Evolutionary conservation across 2,113 vertebrate species (phyloP).

Genomic region (Scytalopus superciliaris): DNA sequence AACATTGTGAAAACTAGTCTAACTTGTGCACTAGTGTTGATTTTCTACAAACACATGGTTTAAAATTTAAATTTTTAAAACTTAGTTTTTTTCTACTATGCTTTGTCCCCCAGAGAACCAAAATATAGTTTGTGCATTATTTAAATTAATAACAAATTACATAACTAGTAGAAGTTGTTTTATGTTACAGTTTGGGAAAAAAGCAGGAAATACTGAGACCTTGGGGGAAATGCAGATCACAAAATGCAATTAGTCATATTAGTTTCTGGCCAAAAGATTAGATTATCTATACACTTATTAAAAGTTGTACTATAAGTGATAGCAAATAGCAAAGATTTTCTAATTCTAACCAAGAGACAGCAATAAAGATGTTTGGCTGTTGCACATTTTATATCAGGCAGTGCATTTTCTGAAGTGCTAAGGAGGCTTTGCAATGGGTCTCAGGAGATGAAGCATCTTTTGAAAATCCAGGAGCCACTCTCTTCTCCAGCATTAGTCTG

Average conservation of each 20-base stretch:
- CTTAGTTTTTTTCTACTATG: neutral
- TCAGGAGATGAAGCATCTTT: neutral
- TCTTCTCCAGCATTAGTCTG: neutral
- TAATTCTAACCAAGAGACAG: neutral
- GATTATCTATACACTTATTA: neutral
- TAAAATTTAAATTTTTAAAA: neutral
- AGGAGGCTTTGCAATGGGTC: neutral
- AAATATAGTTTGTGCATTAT: neutral
- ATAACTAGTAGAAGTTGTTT: neutral
- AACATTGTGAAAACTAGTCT: neutral
- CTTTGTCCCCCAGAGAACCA: neutral
- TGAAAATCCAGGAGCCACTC: neutral
- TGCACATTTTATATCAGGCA: rapidly evolving
- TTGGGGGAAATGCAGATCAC: neutral
- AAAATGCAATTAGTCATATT: neutral
- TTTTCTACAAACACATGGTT: neutral
- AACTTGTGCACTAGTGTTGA: neutral
- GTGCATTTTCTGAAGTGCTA: neutral
- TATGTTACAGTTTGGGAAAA: neutral
- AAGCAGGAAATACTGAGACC: neutral
- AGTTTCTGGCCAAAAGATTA: neutral
- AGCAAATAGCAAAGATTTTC: neutral
- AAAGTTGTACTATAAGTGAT: neutral
- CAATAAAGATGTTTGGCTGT: neutral
- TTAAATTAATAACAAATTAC: neutral